Evolutionary conservation across 2,888 invertebrate genomes (phyloP), one percentile per base, ranked within the genome.

Genomic region (Microplitis manilae): DNA sequence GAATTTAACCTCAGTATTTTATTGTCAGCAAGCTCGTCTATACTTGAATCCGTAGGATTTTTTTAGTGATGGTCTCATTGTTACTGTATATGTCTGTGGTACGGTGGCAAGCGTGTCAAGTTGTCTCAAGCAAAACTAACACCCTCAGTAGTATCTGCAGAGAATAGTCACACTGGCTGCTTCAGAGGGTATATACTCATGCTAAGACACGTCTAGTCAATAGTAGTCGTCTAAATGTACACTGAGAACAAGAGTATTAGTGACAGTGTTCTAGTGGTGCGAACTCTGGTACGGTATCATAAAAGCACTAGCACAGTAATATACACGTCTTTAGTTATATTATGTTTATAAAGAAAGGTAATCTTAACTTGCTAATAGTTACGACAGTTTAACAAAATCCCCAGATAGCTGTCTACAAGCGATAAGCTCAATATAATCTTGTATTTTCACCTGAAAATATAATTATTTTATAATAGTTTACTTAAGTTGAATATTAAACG

Each of bases 51-150:
- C n/a, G 8, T 67, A 38, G 30, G 30, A 13, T 67, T 67, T 67
- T 39, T 20, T 67, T 67, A 13, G 13, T 39, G 67, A 9, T 38
- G 6, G 8, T 38, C 62, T 13, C 15, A 30, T 30, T 30, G 30
- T 30, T 30, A 30, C 30, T 2, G 2, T 30, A 30, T 30, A 30
- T 30, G 30, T 30, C 30, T 30, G 30, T 30, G 41, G 50, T 15
- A 67, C 50, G 67, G 67, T 50, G 83, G 82, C 80, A 84, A 86
- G 85, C 85, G 85, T 86, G 87, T 87, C 87, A 86, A 87, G 86
- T 86, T 86, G 86, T 85, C 86, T 86, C 84, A 83, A 83, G 84
- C 82, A 85, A 84, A 85, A 83, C 84, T 83, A 85, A 85, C 84
- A 85, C 77, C 30, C 30, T 30, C 30, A 30, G 30, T 30, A 30